Evolutionary conservation across 2,888 invertebrate species (phyloP), one percentile per base, ranked within the genome.

Genomic region (Drosophila flavopinicola): DNA sequence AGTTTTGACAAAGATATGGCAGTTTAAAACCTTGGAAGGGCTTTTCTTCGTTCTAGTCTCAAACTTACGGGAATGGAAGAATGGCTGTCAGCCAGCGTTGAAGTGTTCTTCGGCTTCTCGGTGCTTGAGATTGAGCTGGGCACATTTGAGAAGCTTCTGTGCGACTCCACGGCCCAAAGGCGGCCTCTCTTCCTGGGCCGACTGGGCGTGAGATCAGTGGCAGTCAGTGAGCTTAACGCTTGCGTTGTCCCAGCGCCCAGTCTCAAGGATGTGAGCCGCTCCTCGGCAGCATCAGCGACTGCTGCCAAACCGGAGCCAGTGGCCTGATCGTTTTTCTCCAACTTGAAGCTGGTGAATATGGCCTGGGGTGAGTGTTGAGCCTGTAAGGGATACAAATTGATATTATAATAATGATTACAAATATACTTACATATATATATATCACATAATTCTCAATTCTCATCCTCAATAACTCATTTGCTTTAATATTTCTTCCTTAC

Each of bases 271-370:
- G 17, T 25, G 3, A 24, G 9, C 0, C 57, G 52, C 11, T 30
- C 52, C 20, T 71, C 76, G 9, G 37, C 13, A 1, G 7, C 25
- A 6, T 48, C 64, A 0, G 27, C 9, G 11, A 59, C 1, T 1
- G 59, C 7, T 0, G 30, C 17, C 2, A 57, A 9, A 13, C 44
- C 35, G 17, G 39, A 38, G 17, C 20, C 49, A 4, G 49, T 11
- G 2, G 47, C 1, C 20, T 57, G 66, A 20, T 80, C 79, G 49
- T 41, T 78, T 27, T 97, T 97, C 13, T 97, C 97, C 66, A 98
- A 92, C 90, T 98, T 98, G 90, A 98, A 98, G 77, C 97, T 97
- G 13, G 97, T 97, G 90, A 97, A 98, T 76, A 97, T 96, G 0
- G 97, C 97, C 91, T 97, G 96, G 0, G 97, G 97, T 27, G 96